Conservation (phyloP, 2,113 vertebrate species). For the Terrapene triunguis region DNA sequence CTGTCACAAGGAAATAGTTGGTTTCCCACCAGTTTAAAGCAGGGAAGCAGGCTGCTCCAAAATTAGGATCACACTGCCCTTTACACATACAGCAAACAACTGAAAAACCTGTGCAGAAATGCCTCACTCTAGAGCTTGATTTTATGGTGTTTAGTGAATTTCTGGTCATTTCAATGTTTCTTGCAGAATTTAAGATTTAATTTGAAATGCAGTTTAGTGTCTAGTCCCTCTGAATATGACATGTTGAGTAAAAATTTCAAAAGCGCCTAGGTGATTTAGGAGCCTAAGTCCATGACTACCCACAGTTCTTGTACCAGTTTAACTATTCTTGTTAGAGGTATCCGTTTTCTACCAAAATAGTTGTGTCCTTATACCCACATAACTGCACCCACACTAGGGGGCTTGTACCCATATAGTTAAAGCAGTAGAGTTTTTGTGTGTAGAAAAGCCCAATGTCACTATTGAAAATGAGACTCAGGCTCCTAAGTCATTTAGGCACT, state of each 20-base stretch:
- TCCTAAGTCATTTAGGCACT: constrained; percentile 28
- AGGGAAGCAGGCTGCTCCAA: not conserved
- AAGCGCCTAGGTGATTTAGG: not conserved
- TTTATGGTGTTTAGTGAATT: not conserved
- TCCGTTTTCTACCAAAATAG: not conserved
- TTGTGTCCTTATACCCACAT: not conserved
- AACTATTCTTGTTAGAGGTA: not conserved
- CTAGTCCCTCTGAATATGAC: not conserved
- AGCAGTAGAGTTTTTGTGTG: not conserved
- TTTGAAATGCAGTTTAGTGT: not conserved
- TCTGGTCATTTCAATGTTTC: not conserved
- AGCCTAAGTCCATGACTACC: not conserved
- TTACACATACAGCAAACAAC: not conserved
- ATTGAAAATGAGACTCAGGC: not conserved
- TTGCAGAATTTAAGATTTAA: not conserved
- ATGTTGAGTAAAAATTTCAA: not conserved
- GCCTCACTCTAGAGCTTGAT: not conserved
- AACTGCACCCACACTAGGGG: not conserved
- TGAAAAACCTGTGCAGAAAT: not conserved
- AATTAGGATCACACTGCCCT: not conserved
- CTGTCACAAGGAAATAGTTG: not conserved
- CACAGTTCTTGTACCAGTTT: not conserved
- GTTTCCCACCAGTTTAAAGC: not conserved
- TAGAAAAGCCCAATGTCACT: not conserved
- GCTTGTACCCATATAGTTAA: not conserved